A percentile compares a stretch with the other conserved stretches of the same genome.
Conservation (phyloP, 2,888 invertebrate genomes). For the Drosophila mimica region DNA sequence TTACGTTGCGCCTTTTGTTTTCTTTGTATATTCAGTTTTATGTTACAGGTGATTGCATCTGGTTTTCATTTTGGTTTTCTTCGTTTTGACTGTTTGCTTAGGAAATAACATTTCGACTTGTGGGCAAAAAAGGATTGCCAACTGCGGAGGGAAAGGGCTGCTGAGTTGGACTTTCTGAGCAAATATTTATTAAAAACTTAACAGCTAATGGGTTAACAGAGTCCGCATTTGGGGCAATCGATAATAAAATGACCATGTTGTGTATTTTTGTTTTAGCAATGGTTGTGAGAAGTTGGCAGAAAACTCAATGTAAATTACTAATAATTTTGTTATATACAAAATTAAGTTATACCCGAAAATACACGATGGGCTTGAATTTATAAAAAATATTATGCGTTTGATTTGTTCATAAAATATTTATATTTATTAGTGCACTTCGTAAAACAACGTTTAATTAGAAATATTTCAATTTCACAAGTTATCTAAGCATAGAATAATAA, state of each 20-base stretch:
- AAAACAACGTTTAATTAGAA: not conserved
- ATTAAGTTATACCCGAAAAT: not conserved
- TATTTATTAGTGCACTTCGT: not conserved
- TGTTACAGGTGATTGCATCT: conserved; percentile 80
- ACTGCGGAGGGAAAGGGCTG: not conserved
- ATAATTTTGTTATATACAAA: not conserved
- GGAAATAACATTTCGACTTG: conserved; percentile 64
- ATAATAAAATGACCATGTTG: conserved; percentile 1
- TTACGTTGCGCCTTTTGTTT: conserved; percentile 58
- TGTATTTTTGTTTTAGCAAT: not conserved
- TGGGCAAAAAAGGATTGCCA: conserved; percentile 28
- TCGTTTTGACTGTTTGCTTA: conserved; percentile 60
- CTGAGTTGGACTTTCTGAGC: conserved; percentile 30
- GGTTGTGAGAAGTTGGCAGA: not conserved
- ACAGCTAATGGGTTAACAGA: conserved; percentile 29
- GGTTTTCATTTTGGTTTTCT: conserved; percentile 19
- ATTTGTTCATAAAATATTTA: too few relatives aligned
- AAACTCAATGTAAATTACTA: not conserved
- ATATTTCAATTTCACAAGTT: not conserved
- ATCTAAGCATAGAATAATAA: not conserved
- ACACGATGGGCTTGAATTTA: not conserved
- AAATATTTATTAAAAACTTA: conserved; percentile 64
- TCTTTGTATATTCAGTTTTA: conserved; percentile 71
- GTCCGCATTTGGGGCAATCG: conserved; percentile 14
- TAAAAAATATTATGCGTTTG: too few relatives aligned